Base-by-base conservation (phyloP, 1,140 invertebrate genomes). In the Proctacanthus coquilletti region DNA sequence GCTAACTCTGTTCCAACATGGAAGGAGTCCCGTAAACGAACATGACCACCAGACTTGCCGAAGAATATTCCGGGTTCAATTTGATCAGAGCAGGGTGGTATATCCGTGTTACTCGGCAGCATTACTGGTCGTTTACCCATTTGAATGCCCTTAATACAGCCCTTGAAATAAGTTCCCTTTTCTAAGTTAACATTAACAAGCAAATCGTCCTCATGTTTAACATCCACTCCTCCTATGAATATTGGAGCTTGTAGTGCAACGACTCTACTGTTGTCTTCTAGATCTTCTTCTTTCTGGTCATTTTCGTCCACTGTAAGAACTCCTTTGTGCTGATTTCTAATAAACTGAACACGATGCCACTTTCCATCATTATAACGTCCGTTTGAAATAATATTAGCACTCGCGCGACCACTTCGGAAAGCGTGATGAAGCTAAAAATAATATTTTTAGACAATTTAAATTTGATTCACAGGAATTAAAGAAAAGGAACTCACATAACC, bases 21-120 rank as follows among this genome's bases (percentile, higher is more conserved):
- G 61, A 83, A 91, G 50, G 69, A 72, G n/a, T 86, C 76, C 13
- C 63, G 48, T 3, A 72, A 46, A 69, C 61, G 63, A 3, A 70
- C 47, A 44, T 57, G 68, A 33, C 59, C 60, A 8, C 49, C 54
- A 5, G 44, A 64, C 13, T 74, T 71, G 33, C 74, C 76, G 64
- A 97, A 94, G 72, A 82, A 98, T 1, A 85, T 67, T 18, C 94
- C 93, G n/a, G 66, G 61, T 60, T 97, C 93, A 1, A 83, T 71
- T 37, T 79, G 71, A 34, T 80, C 74, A 0, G 78, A 80, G 56
- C 94, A 98, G 1, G 77, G 74, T 17, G 83, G 71, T 0, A 84
- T 75, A 8, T 75, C 74, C 40, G 67, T 59, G 17, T 58, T 42
- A 6, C 36, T 34, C 4, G 62, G 50, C 9, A 78, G 69, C 18